Evolutionary conservation across 2,113 vertebrate genomes (phyloP), one percentile per base, ranked within the genome.

Genomic region (Talpa occidentalis): DNA sequence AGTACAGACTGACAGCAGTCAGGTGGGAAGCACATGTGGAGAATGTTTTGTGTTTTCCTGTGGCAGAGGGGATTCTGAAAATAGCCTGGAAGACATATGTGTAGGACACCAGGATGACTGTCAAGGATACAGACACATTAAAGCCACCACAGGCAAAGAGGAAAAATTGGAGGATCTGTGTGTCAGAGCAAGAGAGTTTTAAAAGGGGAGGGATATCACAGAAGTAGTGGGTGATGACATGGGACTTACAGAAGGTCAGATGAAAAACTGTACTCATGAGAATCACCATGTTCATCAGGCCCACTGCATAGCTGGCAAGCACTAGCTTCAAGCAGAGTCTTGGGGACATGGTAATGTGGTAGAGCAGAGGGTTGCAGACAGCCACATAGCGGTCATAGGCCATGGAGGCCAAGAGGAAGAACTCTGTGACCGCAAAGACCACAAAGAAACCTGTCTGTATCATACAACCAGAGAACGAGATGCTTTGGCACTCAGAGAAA

Each of bases 1-100:
- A 95, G 37, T 66, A 88, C 22, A 95, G 76, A 28, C 56, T 94
- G 79, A 91, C 76, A 19, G 70, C 79, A 40, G 54, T 83, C 69
- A 94, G 62, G 9, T 96, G 92, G 28, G 85, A 84, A 79, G 56
- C 49, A 85, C 89, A 97, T 37, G 82, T 94, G 19, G 85, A 94
- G 64, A 96, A 96, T 66, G 60, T 78, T 44, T 95, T 97, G 44
- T 95, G 69, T 66, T 97, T 92, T 5, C 94, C 81, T 6, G 91
- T 70, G 54, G 59, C 44, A 47, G 88, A 93, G 14, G 80, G 92
- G 5, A 97, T 96, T 90, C 91, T 94, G 59, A 83, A 80, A 14
- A 88, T 82, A 88, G 56, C 78, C 66, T 70, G 35, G 30, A 96
- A 77, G 62, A 91, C 66, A 89, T 35, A 62, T 7, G 54, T 3